Evolutionary conservation across 2,113 vertebrate genomes (phyloP), one percentile per base, ranked within the genome.

Genomic region (Empidonax traillii): DNA sequence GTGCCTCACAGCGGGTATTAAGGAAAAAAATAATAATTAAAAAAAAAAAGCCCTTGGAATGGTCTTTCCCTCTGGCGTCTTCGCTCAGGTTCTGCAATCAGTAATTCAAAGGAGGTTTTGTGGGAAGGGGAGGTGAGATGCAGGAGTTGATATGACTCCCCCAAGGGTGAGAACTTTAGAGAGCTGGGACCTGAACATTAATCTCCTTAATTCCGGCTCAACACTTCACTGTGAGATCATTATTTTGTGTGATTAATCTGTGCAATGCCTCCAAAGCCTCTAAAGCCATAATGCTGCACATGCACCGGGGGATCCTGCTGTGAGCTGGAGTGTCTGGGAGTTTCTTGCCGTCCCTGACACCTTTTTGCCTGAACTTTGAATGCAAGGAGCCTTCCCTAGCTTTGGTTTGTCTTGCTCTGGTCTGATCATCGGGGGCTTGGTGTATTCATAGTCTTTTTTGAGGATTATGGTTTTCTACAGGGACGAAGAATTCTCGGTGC

Each of bases 181-280:
- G 77, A 87, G 65, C 85, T 68, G 69, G 19, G 77, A 75, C 61
- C 69, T 4, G 8, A 75, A 56, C 61, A 39, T 81, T 85, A 82
- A 94, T 89, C 90, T 91, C 77, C 71, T 14, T 82, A 87, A 87
- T 96, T 94, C 85, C 87, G 63, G 87, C 92, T 89, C 74, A 87
- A 2, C 53, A 4, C 67, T 94, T 91, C 47, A 5, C 47, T 55
- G 7, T 31, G 66, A 81, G 77, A 63, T 94, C 67, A 47, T 96
- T 74, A 35, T 44, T 93, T 77, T 47, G 52, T 91, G 87, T 94
- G 74, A 75, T 94, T 87, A 89, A 85, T 82, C 65, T 39, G 11
- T 10, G 3, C 73, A 49, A 12, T 15, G 37, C 65, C 59, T 87
- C 65, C 66, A 56, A 74, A 91, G 35, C 87, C 67, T 91, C 59